Percentiles rank a stretch among this genome's conserved stretches.
Evolutionary conservation across 1,140 invertebrate species (phyloP).

Genomic region (Pollicipes pollicipes): DNA sequence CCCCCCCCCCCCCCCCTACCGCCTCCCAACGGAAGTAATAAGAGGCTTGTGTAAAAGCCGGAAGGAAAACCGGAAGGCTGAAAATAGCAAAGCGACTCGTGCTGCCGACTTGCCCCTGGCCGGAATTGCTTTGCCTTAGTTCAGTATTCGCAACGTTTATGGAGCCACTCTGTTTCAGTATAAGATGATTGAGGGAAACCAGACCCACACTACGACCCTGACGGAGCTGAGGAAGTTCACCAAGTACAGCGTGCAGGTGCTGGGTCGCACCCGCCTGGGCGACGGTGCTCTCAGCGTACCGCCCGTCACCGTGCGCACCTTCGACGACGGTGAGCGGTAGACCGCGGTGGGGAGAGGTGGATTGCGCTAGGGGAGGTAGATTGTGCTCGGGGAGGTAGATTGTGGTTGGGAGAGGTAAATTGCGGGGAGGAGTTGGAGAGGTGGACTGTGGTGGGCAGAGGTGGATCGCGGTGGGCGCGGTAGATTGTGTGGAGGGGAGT

Average conservation of each 20-base stretch:
- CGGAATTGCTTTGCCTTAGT: too few species aligned
- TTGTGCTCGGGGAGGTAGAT: too few species aligned
- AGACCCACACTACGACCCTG: slow-evolving; percentile 68
- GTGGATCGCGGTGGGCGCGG: too few species aligned
- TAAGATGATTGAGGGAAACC: slow-evolving; percentile 69
- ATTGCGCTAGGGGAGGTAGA: neutral
- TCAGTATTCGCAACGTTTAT: too few species aligned
- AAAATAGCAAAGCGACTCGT: neutral
- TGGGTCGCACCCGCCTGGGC: slow-evolving; percentile 83
- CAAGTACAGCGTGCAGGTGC: slow-evolving; percentile 76
- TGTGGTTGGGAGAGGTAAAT: too few species aligned
- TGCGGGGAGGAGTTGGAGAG: too few species aligned
- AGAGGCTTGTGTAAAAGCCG: too few species aligned
- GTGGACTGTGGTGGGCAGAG: too few species aligned
- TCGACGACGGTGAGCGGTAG: slow-evolving; percentile 60
- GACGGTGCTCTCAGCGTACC: slow-evolving; percentile 73
- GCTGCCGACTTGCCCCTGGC: too few species aligned
- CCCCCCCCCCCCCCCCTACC: too few species aligned
- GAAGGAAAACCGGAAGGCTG: neutral
- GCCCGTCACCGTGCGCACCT: slow-evolving; percentile 64
- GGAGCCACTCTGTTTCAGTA: slow-evolving; percentile 34
- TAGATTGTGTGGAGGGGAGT: too few species aligned
- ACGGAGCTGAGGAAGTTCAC: slow-evolving; percentile 83
- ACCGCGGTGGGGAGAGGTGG: neutral
- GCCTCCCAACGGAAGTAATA: too few species aligned